These are phyloP conservation scores for Melikaiella ostensackeni DNA, from an alignment of 2,888 invertebrate genomes.

Conservation along the genomic window DNA sequence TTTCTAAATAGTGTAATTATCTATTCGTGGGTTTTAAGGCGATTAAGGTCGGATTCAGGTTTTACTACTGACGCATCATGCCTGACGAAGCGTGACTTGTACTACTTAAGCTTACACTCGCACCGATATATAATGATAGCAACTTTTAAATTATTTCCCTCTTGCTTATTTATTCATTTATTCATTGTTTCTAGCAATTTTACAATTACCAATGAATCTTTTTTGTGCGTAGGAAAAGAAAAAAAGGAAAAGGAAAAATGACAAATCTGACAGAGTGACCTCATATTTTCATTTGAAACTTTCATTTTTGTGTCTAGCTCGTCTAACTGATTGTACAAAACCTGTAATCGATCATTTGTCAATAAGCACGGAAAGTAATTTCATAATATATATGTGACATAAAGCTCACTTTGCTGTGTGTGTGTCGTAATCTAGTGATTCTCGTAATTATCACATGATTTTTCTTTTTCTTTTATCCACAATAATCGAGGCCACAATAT, in stretches of 20 bases:
- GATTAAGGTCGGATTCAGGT: background rate
- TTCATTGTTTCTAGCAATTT: conserved; percentile 4
- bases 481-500: conserved; percentile 1
- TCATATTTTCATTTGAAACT: background rate
- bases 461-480: background rate
- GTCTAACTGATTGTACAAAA: background rate
- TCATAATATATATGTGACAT: too few species aligned
- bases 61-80: conserved; percentile 28
- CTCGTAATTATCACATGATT: background rate
- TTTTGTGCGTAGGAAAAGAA: too few species aligned
- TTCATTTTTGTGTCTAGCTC: background rate
- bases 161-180: conserved; percentile 6
- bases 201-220: conserved; percentile 26
- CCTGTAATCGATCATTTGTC: background rate
- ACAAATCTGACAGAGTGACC: background rate
- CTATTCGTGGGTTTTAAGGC: background rate
- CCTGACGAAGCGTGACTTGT: conserved; percentile 50
- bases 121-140: background rate
- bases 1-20: background rate
- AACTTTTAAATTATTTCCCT: background rate
- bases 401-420: too few species aligned
- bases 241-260: too few species aligned
- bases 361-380: conserved; percentile 24
- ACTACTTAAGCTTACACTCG: conserved; percentile 54
- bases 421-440: too few species aligned